phyloP scores from a whole-genome alignment of 2,113 vertebrate genomes.

The Scytalopus superciliaris region DNA sequence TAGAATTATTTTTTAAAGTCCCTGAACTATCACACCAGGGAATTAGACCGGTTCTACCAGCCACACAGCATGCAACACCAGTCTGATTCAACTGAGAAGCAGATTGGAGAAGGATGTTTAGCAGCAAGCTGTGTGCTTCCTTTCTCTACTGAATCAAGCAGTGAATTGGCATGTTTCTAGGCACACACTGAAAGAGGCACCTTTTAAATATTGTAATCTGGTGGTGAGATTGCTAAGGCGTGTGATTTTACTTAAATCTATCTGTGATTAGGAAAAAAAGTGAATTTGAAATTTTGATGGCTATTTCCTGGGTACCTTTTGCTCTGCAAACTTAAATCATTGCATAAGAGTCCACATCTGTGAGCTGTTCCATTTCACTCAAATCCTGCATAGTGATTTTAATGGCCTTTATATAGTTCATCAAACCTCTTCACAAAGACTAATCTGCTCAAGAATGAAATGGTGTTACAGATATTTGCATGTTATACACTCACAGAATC shows the following conservation, averaged over 20 bases:
- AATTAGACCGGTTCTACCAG: not conserved
- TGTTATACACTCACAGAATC: not conserved
- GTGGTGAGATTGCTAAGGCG: not conserved
- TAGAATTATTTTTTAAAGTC: not conserved
- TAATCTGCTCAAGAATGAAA: not conserved
- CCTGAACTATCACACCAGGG: not conserved
- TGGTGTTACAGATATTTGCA: not conserved
- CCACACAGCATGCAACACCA: not conserved
- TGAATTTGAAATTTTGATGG: not conserved
- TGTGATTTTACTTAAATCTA: not conserved
- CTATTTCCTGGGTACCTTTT: not conserved
- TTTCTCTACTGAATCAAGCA: not conserved
- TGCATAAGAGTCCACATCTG: not conserved
- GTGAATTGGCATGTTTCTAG: not conserved
- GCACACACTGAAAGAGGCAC: not conserved
- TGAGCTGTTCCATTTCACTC: not conserved
- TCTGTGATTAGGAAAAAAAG: not conserved
- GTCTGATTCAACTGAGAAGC: not conserved
- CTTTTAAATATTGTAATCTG: not conserved
- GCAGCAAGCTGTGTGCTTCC: not conserved
- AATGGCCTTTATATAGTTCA: not conserved
- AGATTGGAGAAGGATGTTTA: not conserved
- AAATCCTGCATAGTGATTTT: not conserved
- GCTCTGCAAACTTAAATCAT: not conserved
- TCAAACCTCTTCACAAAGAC: not conserved